These are phyloP conservation scores for Lymantria dispar DNA, from an alignment of 2,888 invertebrate species.

Conservation along the genomic window DNA sequence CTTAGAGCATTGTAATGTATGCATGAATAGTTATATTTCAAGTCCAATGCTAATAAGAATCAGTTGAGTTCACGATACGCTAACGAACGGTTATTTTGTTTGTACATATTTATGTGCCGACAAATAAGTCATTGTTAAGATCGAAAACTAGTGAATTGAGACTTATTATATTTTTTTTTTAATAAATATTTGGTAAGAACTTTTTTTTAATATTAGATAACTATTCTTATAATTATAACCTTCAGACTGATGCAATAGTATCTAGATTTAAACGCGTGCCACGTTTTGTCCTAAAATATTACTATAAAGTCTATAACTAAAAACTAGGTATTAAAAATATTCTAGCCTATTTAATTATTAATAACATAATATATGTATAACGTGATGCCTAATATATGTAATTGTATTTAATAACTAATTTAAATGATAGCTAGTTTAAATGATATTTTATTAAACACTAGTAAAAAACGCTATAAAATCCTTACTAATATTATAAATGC, in stretches of 20 bases:
- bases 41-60: constrained; percentile 2
- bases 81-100: constrained; percentile 8
- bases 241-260: neutral
- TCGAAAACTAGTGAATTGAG: neutral
- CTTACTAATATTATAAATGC: too few species aligned
- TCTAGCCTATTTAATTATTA: too few species aligned
- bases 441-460: too few species aligned
- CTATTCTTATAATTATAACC: neutral
- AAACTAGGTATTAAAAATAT: too few species aligned
- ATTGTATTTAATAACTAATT: too few species aligned
- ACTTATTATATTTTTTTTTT: neutral
- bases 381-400: too few species aligned
- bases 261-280: neutral
- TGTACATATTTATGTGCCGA: neutral
- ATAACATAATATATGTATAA: too few species aligned
- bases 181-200: neutral
- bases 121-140: neutral
- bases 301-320: neutral
- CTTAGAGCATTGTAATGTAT: constrained; percentile 10
- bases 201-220: neutral
- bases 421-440: too few species aligned
- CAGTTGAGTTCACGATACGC: constrained; percentile 21
- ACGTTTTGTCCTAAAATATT: neutral
- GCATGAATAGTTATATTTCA: constrained; percentile 17
- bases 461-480: too few species aligned